Evolutionary conservation across 2,888 invertebrate species (phyloP).

Genomic region (Epinotia ramella): DNA sequence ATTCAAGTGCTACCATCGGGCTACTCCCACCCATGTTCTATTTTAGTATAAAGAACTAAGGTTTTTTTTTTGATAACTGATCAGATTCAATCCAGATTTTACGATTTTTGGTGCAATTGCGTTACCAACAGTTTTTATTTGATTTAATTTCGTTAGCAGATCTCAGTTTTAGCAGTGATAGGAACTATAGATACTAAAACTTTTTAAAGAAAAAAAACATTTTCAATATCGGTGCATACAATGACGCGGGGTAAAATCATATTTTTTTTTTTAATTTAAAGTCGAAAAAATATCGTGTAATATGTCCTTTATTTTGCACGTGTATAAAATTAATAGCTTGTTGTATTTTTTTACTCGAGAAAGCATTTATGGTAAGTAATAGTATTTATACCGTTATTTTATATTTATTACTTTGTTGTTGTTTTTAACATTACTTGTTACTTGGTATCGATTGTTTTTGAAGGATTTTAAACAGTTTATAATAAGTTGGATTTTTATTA

Average conservation of each 20-base stretch:
- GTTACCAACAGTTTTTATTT: too few species aligned
- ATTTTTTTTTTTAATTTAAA: too few species aligned
- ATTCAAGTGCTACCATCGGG: slow-evolving; percentile 59
- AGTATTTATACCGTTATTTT: not conserved
- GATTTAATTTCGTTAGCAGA: too few species aligned
- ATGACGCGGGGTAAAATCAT: too few species aligned
- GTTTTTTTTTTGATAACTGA: not conserved
- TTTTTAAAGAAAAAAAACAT: too few species aligned
- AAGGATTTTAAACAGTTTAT: not conserved
- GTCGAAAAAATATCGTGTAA: too few species aligned
- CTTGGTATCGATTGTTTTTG: slow-evolving; percentile 6
- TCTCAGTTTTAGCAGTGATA: too few species aligned
- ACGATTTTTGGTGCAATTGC: not conserved
- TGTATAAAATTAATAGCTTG: not conserved
- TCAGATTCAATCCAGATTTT: not conserved
- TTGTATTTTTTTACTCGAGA: not conserved
- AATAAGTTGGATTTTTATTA: not conserved
- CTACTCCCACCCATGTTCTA: slow-evolving; percentile 66
- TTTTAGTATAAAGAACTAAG: slow-evolving; percentile 25
- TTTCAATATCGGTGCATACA: too few species aligned
- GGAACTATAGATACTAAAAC: too few species aligned
- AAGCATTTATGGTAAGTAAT: not conserved
- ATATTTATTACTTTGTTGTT: not conserved
- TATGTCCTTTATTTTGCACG: too few species aligned
- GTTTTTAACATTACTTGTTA: not conserved